Evolutionary conservation across 2,113 vertebrate genomes (phyloP), one percentile per base, ranked within the genome.

Genomic region (Apodemus sylvaticus): DNA sequence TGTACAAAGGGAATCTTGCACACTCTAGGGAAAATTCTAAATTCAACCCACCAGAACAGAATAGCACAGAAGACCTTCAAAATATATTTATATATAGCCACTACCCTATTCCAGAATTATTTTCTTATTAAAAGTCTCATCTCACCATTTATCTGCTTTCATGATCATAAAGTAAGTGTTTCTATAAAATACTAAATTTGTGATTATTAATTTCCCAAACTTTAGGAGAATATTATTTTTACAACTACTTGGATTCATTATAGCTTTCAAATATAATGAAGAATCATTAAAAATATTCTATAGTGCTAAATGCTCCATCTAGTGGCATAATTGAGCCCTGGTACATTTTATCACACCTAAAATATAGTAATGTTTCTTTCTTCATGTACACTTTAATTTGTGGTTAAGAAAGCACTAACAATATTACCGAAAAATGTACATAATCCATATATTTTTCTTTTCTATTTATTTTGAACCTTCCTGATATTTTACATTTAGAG

Each of bases 251-350:
- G 81, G 64, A n/a, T 90, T n/a, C 64, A 51, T 86, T 95, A 55
- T 4, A 45, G 22, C 29, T 91, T 97, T 82, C 89, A 95, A 96
- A 90, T 45, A 19, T 86, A 81, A 9, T 31, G 45, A 85, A 31
- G 22, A 14, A 71, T 95, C 55, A 85, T 91, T 51, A 70, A 86
- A 73, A 34, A 26, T 68, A 36, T 68, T 91, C 92, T 94, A 58
- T 58, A 98, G 97, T 97, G 97, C 71, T 98, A 95, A 96, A 98
- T 98, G 94, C 98, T 97, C 98, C 98, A 99, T 98, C 98, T 99
- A 98, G 98, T 98, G 98, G 98, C 81, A 81, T 97, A 88, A 96
- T 39, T 97, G 94, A 98, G 76, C 55, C 82, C 62, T 36, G 58
- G 53, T 81, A 93, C 96, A 98, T 98, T 2, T 96, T 96, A 95